Conservation (phyloP, 2,888 invertebrate genomes). For the Coleophora deauratella region DNA sequence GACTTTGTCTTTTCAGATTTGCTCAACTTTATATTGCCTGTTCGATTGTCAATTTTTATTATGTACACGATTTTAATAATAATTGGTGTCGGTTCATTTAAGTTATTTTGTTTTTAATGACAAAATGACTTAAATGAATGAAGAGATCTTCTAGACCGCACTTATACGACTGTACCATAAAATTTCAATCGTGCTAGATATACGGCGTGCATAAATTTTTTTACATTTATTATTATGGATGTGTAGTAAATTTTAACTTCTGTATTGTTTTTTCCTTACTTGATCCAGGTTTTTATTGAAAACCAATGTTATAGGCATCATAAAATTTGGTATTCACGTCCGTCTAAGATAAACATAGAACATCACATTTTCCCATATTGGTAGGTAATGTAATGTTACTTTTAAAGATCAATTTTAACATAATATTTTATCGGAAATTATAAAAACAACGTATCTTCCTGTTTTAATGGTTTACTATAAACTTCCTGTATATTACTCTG, state of each 20-base stretch:
- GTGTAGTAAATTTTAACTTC: conserved; percentile 35
- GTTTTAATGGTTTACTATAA: conserved; percentile 19
- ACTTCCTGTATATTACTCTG: conserved; percentile 7
- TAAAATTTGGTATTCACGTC: conserved; percentile 45
- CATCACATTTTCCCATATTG: conserved; percentile 31
- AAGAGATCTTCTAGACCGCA: too few species aligned
- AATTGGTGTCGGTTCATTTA: too few species aligned
- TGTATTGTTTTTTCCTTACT: conserved; percentile 33
- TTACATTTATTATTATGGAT: conserved; percentile 38
- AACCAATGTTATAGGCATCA: conserved; percentile 47
- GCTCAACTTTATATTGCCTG: too few species aligned
- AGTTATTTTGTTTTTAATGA: too few species aligned
- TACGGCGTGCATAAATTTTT: conserved; percentile 32
- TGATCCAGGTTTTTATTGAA: conserved; percentile 47
- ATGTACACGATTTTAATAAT: too few species aligned
- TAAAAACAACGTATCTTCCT: conserved; percentile 11
- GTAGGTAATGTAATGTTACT: conserved; percentile 29
- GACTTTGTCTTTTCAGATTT: too few species aligned
- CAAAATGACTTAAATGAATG: too few species aligned
- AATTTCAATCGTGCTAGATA: conserved; percentile 28
- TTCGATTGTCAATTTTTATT: too few species aligned
- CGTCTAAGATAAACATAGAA: conserved; percentile 39
- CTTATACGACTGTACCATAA: conserved; percentile 9
- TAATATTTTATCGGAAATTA: conserved; percentile 33
- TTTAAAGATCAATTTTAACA: conserved; percentile 46